Evolutionary conservation across 2,888 invertebrate species (phyloP).

Genomic region (Acleris literana): DNA sequence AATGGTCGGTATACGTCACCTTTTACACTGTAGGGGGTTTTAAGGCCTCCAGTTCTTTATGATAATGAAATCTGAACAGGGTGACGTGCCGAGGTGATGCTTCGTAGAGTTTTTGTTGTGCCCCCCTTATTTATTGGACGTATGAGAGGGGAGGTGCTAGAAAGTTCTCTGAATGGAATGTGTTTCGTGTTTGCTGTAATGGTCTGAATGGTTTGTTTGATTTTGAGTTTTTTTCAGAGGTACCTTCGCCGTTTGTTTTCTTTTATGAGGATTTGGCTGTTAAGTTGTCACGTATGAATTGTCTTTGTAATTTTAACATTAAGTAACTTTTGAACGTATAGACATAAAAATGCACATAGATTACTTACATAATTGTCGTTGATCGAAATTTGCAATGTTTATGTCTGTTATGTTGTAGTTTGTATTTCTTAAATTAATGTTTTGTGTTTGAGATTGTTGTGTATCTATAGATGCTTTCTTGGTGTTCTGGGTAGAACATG

Average conservation of each 20-base stretch:
- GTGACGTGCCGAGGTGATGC: slow-evolving; percentile 82
- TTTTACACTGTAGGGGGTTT: slow-evolving; percentile 74
- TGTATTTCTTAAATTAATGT: no score
- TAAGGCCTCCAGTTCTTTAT: slow-evolving; percentile 84
- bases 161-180: slow-evolving; percentile 75
- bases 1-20: slow-evolving; percentile 54
- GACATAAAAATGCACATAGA: no score
- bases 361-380: no score
- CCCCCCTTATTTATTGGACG: slow-evolving; percentile 80
- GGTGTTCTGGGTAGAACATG: no score
- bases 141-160: slow-evolving; percentile 70
- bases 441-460: no score
- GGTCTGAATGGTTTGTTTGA: slow-evolving; percentile 51
- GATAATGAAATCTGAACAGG: slow-evolving; percentile 84
- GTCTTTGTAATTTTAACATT: neutral
- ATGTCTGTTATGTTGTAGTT: no score
- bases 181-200: slow-evolving; percentile 68
- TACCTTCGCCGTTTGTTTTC: neutral
- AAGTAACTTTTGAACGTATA: no score
- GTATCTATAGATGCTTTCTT: no score
- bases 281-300: neutral
- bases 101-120: slow-evolving; percentile 81
- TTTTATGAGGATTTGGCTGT: neutral
- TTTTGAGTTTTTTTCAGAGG: slow-evolving; percentile 29
- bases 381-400: no score